Base-by-base conservation (phyloP, 2,888 invertebrate species). In the Blastobasis adustella region DNA sequence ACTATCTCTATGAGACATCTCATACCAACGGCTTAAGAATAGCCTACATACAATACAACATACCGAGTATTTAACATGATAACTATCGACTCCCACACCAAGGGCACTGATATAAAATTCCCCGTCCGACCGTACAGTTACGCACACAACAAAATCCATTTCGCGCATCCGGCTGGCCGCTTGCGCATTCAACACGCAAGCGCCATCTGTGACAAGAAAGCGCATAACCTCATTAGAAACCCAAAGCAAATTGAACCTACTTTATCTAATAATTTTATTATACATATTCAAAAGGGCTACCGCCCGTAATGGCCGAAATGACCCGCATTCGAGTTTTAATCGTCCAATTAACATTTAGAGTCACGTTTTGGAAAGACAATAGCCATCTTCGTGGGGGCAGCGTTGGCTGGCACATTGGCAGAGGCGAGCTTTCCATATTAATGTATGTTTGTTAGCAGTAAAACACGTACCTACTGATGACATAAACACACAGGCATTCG, bases 271-370 rank as follows among this genome's bases (percentile, higher is more conserved):
- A 88, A 87, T 87, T 79, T 86, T 86, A 83, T 76, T 87, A 85
- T 87, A 88, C 86, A 87, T 87, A 88, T 88, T 88, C 88, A 88
- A 88, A 88, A 82, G 83, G 84, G 83, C 83, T 79, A 64, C 74
- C 51, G 66, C 66, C 64, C 63, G 84, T 86, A 86, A 88, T 86
- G 87, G 81, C 72, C 67, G 73, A 81, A 86, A 86, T 88, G 88
- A 88, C 88, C 88, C 85, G 88, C 84, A 88, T 88, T 88, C 80
- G 78, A 76, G 66, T 87, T 88, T 86, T 88, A 88, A 87, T 88
- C 75, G 83, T 75, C 78, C 86, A 88, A 88, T 88, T 87, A 88
- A 86, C 84, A 85, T 87, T 84, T 84, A 73, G 74, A 88, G 88
- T 88, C 88, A 88, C 88, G 88, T 88, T 82, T 80, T 76, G 68